These are phyloP conservation scores for Egretta garzetta DNA, from an alignment of 2,113 vertebrate species.

Conservation along the genomic window DNA sequence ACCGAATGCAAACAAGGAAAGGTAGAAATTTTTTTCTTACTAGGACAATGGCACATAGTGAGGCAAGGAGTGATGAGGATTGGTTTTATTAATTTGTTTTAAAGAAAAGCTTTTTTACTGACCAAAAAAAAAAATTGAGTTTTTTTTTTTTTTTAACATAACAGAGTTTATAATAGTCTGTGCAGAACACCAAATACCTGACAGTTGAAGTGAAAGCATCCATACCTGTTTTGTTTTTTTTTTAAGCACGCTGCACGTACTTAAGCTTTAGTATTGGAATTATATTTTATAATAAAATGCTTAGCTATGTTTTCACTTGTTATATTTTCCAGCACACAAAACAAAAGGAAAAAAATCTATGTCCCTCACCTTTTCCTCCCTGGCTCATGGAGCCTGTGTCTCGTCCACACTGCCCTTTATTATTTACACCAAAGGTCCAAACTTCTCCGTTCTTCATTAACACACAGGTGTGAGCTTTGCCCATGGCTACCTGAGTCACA, in stretches of 20 bases:
- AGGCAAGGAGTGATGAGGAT: neutral
- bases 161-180: neutral
- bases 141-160: neutral
- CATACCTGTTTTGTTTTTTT: neutral
- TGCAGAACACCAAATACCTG: neutral
- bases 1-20: neutral
- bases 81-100: neutral
- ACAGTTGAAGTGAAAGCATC: neutral
- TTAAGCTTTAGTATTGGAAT: neutral
- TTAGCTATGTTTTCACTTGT: neutral
- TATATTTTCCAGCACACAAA: neutral
- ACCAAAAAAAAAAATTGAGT: neutral
- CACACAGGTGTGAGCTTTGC: conserved; percentile 97
- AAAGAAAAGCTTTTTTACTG: neutral
- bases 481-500: conserved; percentile 98
- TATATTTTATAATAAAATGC: neutral
- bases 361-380: conserved; percentile 89
- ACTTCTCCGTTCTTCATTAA: conserved; percentile 96
- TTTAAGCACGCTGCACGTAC: neutral
- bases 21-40: neutral
- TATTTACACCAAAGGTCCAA: conserved; percentile 99
- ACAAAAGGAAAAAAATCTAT: neutral
- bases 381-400: conserved; percentile 96
- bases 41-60: neutral
- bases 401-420: conserved; percentile 98